These are phyloP conservation scores for Drosophila bifasciata DNA, from an alignment of 1,140 invertebrate genomes.

Conservation along the genomic window DNA sequence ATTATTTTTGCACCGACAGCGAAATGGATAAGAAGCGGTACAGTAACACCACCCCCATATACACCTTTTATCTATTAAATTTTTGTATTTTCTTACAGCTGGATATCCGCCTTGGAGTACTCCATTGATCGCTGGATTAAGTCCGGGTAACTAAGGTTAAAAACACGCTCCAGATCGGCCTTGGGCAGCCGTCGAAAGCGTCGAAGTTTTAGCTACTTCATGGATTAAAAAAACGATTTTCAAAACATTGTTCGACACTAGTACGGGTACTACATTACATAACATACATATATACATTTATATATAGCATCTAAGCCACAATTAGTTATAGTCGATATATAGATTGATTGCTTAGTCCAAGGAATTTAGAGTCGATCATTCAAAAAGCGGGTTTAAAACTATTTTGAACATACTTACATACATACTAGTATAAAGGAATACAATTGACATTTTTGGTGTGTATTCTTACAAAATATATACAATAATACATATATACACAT, in stretches of 20 bases:
- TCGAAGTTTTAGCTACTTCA: constrained; percentile 78
- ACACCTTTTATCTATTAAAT: neutral
- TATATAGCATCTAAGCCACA: constrained; percentile 36
- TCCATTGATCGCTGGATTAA: constrained; percentile 98
- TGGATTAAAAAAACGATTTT: constrained; percentile 56
- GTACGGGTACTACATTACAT: constrained; percentile 73
- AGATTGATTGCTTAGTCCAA: constrained; percentile 72
- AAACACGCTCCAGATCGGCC: constrained; percentile 72
- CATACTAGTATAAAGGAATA: constrained; percentile 41
- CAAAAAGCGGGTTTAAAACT: constrained; percentile 72
- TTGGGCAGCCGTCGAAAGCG: constrained; percentile 64
- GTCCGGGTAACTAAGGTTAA: constrained; percentile 88
- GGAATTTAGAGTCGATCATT: constrained; percentile 66
- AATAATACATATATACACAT: constrained; percentile 44
- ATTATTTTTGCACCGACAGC: constrained; percentile 96
- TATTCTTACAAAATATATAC: constrained; percentile 60
- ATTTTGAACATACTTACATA: constrained; percentile 74
- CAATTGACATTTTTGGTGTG: constrained; percentile 65
- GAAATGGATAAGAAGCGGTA: constrained; percentile 98
- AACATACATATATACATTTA: constrained; percentile 12
- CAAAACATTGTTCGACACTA: constrained; percentile 57
- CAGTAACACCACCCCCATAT: neutral
- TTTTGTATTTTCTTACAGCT: constrained; percentile 87
- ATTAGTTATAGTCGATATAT: constrained; percentile 53
- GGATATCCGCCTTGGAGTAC: constrained; percentile 96